phyloP scores from a whole-genome alignment of 1,140 invertebrate genomes.

The Phymastichus coffea region DNA sequence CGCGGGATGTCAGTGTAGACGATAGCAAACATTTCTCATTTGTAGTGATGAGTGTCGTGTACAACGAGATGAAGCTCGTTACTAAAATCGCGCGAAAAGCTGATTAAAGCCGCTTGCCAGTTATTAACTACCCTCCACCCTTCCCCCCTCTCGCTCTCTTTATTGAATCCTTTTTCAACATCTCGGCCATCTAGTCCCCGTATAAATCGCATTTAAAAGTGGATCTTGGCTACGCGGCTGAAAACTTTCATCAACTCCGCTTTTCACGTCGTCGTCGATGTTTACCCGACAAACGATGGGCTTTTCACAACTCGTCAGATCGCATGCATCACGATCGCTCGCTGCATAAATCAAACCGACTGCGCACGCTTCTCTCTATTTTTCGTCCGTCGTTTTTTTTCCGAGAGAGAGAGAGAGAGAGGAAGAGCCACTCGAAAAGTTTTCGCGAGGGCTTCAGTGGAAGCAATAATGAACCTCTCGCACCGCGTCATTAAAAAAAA shows the following conservation, averaged over 20 bases:
- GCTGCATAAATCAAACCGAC: neutral
- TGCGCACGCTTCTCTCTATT: no score
- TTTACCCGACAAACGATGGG: no score
- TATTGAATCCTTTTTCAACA: neutral
- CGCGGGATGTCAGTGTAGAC: no score
- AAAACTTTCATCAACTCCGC: constrained; percentile 4
- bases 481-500: neutral
- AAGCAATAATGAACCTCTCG: constrained; percentile 9
- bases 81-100: neutral
- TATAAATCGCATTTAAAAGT: constrained; percentile 8
- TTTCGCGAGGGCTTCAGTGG: neutral
- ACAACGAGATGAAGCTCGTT: no score
- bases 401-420: no score
- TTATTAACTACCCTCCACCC: neutral
- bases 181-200: neutral
- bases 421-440: constrained; percentile 3
- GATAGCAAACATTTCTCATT: no score
- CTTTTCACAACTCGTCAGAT: constrained; percentile 1
- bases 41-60: no score
- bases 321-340: neutral
- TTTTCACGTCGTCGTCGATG: no score
- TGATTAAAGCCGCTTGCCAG: neutral
- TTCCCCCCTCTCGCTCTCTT: neutral
- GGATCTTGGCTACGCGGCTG: no score
- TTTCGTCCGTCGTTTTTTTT: no score